Percentiles rank a stretch among this genome's conserved stretches.
These are phyloP conservation scores for Diachrysia chrysitis DNA, from an alignment of 2,888 invertebrate species.

Conservation along the genomic window DNA sequence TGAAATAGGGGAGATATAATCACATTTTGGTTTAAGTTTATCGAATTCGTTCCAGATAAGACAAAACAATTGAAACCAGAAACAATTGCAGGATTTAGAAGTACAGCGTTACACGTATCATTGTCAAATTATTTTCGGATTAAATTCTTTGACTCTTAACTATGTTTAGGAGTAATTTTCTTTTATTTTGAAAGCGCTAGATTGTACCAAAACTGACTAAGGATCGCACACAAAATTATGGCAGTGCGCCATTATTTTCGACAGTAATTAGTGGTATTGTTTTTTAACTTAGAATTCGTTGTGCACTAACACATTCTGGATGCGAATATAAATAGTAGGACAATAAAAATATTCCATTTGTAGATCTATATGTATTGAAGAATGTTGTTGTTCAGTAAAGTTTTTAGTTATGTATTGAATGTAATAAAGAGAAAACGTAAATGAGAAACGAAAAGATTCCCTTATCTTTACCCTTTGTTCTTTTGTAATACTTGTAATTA, in stretches of 20 bases:
- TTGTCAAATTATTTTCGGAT: slow-evolving; percentile 14
- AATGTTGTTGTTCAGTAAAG: background rate
- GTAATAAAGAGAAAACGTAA: too few species aligned
- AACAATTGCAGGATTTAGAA: slow-evolving; percentile 25
- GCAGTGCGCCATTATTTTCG: slow-evolving; percentile 28
- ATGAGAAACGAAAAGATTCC: slow-evolving; percentile 1
- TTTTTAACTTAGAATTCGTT: background rate
- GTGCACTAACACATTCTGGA: background rate
- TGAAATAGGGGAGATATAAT: slow-evolving; percentile 20
- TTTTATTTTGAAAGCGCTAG: slow-evolving; percentile 39
- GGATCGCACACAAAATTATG: slow-evolving; percentile 15
- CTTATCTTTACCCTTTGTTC: slow-evolving; percentile 47
- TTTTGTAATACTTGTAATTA: slow-evolving; percentile 31
- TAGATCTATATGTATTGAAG: background rate
- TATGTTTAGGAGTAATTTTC: slow-evolving; percentile 6
- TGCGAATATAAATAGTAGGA: background rate
- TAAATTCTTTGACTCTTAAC: slow-evolving; percentile 12
- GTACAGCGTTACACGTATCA: background rate
- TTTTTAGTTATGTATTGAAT: background rate
- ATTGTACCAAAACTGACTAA: slow-evolving; percentile 31
- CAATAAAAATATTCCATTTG: background rate
- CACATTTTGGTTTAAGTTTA: slow-evolving; percentile 13
- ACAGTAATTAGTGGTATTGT: slow-evolving; percentile 16
- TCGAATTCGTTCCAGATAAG: slow-evolving; percentile 24
- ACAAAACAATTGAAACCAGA: slow-evolving; percentile 31